Base-by-base conservation (phyloP, 2,888 invertebrate species). In the Pegoplata infirma region DNA sequence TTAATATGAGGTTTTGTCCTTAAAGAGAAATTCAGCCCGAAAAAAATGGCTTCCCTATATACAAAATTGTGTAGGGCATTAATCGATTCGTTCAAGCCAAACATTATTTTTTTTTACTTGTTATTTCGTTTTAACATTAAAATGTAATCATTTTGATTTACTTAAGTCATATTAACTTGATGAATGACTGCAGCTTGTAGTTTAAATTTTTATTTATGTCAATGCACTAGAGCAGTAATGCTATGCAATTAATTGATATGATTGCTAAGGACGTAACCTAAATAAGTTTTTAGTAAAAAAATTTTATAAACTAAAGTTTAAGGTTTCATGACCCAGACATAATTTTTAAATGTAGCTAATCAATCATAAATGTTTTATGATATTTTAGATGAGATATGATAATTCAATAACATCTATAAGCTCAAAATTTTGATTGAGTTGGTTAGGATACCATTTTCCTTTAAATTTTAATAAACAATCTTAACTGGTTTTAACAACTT, bases 241-340 rank as follows among this genome's bases (percentile, higher is more conserved):
- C n/a, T 40, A 21, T 40, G 5, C 2, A n/a, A 7, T n/a, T n/a
- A n/a, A 14, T 44, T 58, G 19, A n/a, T 49, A 23, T 68, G 49
- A 61, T 40, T 25, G 55, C 36, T 55, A 75, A 68, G 75, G 75
- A 61, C 68, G 14, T 49, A 32, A 68, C 49, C 36, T 44, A 51
- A 59, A 25, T 51, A 28, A 7, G 4, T 16, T 17, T 66, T 23
- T 16, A 23, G 14, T 14, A 23, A 17, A 12, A 16, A 44, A 4
- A 1, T 32, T n/a, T 17, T 49, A 6, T 46, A 19, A 28, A 17
- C 12, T 28, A 6, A 61, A 47, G 7, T 44, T 19, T 8, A 32
- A 32, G 6, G 36, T 40, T n/a, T 40, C n/a, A n/a, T 40, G 36
- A 40, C n/a, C 36, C 36, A 32, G 10, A 36, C 36, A 1, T 12